phyloP scores from a whole-genome alignment of 2,797 vertebrate genomes.

The Onychomys leucogaster region DNA sequence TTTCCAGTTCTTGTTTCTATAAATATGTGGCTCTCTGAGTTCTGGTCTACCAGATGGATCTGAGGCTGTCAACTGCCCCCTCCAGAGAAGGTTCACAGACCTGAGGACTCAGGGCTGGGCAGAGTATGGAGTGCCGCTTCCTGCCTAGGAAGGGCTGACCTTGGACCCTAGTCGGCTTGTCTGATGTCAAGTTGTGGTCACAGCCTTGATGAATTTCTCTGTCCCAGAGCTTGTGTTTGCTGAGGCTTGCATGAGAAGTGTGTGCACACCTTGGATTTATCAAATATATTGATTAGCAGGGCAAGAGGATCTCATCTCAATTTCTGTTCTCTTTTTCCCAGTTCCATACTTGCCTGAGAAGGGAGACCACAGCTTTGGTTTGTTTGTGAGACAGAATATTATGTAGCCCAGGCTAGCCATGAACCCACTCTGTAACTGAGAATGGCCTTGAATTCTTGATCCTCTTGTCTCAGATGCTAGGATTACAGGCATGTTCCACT shows the following conservation, averaged over 20 bases:
- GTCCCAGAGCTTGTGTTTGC: neutral
- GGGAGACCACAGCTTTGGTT: neutral
- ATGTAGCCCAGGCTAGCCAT: neutral
- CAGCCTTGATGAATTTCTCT: neutral
- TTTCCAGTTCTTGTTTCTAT: conserved; percentile 9
- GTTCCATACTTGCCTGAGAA: neutral
- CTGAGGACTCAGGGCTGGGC: neutral
- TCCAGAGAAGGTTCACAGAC: neutral
- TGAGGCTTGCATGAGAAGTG: neutral
- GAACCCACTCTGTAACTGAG: neutral
- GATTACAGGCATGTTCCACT: neutral
- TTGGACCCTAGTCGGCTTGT: neutral
- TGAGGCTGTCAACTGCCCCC: neutral
- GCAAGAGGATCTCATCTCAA: neutral
- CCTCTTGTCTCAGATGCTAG: neutral
- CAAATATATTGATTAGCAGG: neutral
- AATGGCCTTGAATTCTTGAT: neutral
- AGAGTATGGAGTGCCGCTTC: too few relatives aligned
- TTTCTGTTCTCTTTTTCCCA: neutral
- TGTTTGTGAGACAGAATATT: neutral
- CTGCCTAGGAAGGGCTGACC: neutral
- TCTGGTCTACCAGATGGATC: neutral
- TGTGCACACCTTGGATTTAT: neutral
- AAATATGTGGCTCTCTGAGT: neutral
- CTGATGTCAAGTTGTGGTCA: neutral